Evolutionary conservation across 1,140 invertebrate genomes (phyloP).

Genomic region (Epicauta chinensis): DNA sequence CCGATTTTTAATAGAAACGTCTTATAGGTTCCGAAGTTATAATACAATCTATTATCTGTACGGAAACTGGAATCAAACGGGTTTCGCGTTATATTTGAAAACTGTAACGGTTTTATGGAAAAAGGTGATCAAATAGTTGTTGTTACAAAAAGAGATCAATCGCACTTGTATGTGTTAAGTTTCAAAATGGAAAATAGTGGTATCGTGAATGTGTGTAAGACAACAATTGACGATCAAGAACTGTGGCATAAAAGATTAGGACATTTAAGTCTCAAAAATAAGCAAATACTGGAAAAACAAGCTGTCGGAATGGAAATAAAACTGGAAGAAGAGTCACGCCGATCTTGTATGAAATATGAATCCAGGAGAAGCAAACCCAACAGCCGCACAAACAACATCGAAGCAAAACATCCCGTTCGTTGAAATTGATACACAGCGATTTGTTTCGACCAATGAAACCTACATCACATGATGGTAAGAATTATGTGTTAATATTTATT

Average conservation of each 20-base stretch:
- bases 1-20: too few species aligned
- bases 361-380: conserved; percentile 21
- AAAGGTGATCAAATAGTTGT: too few species aligned
- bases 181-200: background rate
- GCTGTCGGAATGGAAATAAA: background rate
- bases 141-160: too few species aligned
- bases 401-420: background rate
- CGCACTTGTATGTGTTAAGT: too few species aligned
- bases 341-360: conserved; percentile 8
- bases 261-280: conserved; percentile 14
- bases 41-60: too few species aligned
- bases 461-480: conserved; percentile 31
- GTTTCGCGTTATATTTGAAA: too few species aligned
- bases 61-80: too few species aligned
- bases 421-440: conserved; percentile 40
- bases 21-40: too few species aligned
- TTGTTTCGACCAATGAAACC: conserved; percentile 37
- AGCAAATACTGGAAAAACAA: conserved; percentile 3
- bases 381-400: conserved; percentile 7
- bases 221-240: background rate
- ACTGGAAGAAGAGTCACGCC: background rate
- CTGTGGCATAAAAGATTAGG: conserved; percentile 20
- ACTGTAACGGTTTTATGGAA: too few species aligned
- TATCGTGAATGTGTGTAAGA: background rate
- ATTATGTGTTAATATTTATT: conserved; percentile 40